Base-by-base conservation (phyloP, 2,888 invertebrate genomes). In the Pristionchus arcanus region DNA sequence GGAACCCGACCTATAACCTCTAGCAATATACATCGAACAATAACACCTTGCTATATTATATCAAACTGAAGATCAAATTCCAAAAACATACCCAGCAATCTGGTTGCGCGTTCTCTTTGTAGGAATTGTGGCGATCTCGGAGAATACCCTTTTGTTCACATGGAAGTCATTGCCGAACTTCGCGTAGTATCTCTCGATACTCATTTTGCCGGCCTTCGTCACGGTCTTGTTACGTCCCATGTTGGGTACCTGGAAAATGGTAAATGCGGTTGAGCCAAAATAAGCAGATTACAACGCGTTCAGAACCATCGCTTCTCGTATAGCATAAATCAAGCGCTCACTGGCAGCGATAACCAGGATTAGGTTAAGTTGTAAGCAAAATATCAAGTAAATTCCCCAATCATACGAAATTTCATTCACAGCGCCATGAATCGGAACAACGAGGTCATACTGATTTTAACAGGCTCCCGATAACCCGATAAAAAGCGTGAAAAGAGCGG, bases 181-280 rank as follows among this genome's bases (percentile, higher is more conserved):
- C 91, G 98, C 98, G 96, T 99, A 99, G 96, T 99, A 99, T 96
- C 99, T 99, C 96, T 99, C 99, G 96, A 99, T 99, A 94, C 99
- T 99, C 94, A 98, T 97, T 96, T 98, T 97, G 91, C 99, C 98
- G 95, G 99, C 99, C 96, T 99, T 99, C 96, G 99, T 99, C 95
- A 99, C 97, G 93, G 99, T 99, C 96, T 99, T 99, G 92, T 99
- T 99, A 96, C 99, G 97, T 97, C 99, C 98, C 99, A 93, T 94
- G 68, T 91, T 91, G 71, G 34, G 71, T 37, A 74, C 74, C 74
- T 74, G 74, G 11, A 74, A 74, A 74, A 31, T 13, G 16, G 42
- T 9, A 11, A 49, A 49, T 68, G 13, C 28, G 5, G 28, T 31
- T n/a, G 25, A n/a, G 13, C 15, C 5, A 16, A 28, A 68, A 13